Conservation (phyloP, 2,113 vertebrate genomes). For the Dicaeum eximium region DNA sequence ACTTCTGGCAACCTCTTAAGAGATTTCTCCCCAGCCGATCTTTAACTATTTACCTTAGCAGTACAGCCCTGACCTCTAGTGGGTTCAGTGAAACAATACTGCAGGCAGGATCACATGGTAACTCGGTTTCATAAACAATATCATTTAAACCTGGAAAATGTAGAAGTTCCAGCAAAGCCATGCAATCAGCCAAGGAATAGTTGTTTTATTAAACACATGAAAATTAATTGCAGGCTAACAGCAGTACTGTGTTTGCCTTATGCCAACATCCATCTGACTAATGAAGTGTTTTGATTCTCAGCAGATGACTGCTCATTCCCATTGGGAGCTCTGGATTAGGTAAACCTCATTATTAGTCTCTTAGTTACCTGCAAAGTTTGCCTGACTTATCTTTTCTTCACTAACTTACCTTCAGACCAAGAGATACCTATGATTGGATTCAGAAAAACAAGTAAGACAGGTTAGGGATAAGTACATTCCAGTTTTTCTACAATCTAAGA, state of each 20-base stretch:
- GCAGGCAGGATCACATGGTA: neutral
- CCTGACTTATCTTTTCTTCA: neutral
- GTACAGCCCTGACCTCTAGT: constrained; percentile 61
- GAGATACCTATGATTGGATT: neutral
- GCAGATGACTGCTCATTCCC: neutral
- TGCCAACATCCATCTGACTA: neutral
- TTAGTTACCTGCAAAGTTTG: neutral
- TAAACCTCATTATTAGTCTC: neutral
- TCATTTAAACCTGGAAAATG: neutral
- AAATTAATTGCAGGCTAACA: constrained; percentile 1
- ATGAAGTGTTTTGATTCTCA: neutral
- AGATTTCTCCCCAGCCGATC: neutral
- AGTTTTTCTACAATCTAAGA: neutral
- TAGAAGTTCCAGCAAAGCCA: neutral
- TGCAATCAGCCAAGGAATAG: neutral
- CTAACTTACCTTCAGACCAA: neutral
- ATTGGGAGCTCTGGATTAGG: neutral
- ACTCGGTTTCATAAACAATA: neutral
- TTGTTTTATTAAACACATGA: neutral
- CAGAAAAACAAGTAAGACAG: neutral
- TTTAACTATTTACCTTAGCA: neutral
- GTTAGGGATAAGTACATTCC: neutral
- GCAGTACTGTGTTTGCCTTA: neutral
- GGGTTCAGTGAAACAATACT: neutral
- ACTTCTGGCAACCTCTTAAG: neutral